Base-by-base conservation (phyloP, 1,140 invertebrate genomes). In the Berghia stephanieae region DNA sequence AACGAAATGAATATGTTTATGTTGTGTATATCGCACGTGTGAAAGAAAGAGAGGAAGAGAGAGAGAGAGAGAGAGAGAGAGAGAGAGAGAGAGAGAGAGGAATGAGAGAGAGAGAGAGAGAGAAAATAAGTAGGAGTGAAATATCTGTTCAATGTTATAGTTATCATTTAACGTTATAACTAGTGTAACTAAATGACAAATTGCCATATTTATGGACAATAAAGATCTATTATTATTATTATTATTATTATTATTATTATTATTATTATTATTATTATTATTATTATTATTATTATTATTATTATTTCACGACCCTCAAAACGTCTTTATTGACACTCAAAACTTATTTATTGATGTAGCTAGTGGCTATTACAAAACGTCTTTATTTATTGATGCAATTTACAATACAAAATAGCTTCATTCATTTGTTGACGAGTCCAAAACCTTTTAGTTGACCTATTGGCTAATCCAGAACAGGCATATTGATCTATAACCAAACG, bases 261-360 rank as follows among this genome's bases (percentile, higher is more conserved):
- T 27, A 63, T 63, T 63, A 63, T 63, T 63, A 27, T 63, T 27
- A 63, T 63, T 27, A 63, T 27, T 63, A 10, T 63, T 27, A 21
- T 16, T 27, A 63, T 63, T 63, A 27, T 63, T 27, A 63, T 63
- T 63, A 63, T 63, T 63, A 27, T 63, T 27, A 63, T 21, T 27
- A 63, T 27, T 63, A 27, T 63, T 27, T 63, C 27, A 63, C 27
- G 13, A 63, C 27, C 27, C 8, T 63, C 27, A 63, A 18, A 8
- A 63, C 27, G 27, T 63, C 27, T 10, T 63, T 63, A 63, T 63
- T 63, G 57, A 18, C 27, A 63, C 27, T 27, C 13, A 8, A 18
- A 27, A 18, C 57, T 18, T 63, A 18, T 18, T 63, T 27, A 63
- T 21, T 63, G 27, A 18, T 63, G 27, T 63, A 8, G 27, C 27